Evolutionary conservation across 2,113 vertebrate species (phyloP).

Genomic region (Noctilio leporinus): DNA sequence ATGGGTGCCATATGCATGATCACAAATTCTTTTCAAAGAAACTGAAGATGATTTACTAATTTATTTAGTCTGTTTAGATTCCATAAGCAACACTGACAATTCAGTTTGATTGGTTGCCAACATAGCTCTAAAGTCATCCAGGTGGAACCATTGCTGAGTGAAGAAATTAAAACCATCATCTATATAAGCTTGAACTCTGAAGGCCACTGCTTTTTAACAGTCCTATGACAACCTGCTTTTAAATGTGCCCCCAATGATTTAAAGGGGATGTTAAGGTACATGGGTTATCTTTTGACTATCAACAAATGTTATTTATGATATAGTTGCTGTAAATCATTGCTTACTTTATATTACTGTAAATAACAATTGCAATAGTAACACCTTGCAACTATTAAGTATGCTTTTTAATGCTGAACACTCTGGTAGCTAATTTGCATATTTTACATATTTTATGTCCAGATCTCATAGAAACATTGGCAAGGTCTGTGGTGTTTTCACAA

Average conservation of each 20-base stretch:
- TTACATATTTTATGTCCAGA: background rate
- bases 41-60: background rate
- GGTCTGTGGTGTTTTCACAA: background rate
- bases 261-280: background rate
- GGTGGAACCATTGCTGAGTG: background rate
- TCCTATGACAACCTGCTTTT: background rate
- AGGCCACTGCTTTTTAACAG: background rate
- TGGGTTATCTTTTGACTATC: background rate
- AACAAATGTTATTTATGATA: background rate
- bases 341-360: background rate
- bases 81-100: conserved; percentile 3
- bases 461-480: background rate
- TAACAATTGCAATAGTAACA: background rate
- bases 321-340: background rate
- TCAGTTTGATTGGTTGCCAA: background rate
- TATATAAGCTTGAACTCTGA: background rate
- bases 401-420: background rate
- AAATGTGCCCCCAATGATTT: background rate
- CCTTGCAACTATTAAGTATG: background rate
- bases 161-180: background rate
- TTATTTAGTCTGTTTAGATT: conserved; percentile 29
- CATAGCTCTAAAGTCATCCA: background rate
- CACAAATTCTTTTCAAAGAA: background rate
- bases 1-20: background rate
- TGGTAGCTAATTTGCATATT: background rate